Percentiles rank a stretch among this genome's conserved stretches.
Evolutionary conservation across 2,797 vertebrate genomes (phyloP).

Genomic region (Hafferia zeledoni): DNA sequence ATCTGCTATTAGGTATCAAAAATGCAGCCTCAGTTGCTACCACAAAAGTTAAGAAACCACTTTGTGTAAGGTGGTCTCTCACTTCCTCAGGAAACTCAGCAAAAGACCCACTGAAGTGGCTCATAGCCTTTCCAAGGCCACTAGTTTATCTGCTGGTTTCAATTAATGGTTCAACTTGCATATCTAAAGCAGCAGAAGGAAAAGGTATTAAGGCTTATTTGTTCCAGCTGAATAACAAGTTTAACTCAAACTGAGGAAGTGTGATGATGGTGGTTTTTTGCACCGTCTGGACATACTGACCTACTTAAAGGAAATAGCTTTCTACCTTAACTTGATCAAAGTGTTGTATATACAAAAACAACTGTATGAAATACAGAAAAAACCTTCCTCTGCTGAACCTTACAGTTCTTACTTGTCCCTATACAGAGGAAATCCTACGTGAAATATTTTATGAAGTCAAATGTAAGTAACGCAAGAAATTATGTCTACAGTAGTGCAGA

Average conservation of each 20-base stretch:
- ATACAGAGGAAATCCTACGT: not conserved
- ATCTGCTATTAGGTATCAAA: not conserved
- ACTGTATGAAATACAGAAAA: not conserved
- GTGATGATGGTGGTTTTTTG: not conserved
- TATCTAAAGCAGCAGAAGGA: not conserved
- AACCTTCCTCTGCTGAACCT: not conserved
- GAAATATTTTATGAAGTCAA: not conserved
- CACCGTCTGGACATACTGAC: not conserved
- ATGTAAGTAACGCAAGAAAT: not conserved
- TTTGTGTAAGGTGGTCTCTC: not conserved
- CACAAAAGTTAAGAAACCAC: not conserved
- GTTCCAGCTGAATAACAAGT: not conserved
- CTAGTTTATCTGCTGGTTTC: not conserved
- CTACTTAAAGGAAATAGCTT: not conserved
- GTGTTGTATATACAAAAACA: not conserved
- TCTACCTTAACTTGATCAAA: not conserved
- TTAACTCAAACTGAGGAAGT: not conserved
- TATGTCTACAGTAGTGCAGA: not conserved
- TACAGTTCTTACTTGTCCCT: not conserved
- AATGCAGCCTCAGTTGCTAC: not conserved
- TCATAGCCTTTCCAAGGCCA: not conserved
- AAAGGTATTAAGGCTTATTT: not conserved
- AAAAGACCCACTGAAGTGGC: rapidly evolving
- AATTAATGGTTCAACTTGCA: rapidly evolving
- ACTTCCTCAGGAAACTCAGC: not conserved